Evolutionary conservation across 2,113 vertebrate species (phyloP), one percentile per base, ranked within the genome.

Genomic region (Cervus canadensis): DNA sequence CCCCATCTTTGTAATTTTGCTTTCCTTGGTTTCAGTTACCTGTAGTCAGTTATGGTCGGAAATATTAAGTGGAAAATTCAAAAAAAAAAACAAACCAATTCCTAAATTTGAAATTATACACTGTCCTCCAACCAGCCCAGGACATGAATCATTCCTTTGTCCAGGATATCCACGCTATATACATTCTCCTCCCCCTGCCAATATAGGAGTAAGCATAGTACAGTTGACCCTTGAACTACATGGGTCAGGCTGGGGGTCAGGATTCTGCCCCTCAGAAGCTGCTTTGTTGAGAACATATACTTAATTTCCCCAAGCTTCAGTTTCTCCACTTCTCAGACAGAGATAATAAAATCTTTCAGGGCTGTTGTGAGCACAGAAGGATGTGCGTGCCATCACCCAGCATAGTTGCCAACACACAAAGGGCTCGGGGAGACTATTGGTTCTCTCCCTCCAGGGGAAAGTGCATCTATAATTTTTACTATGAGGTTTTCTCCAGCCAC

Each of bases 401-500:
- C 14, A 13, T 28, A 21, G 59, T 23, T 40, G 36, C 25, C 91
- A 43, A 19, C 33, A n/a, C 28, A 12, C 25, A 48, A 74, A 36
- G 48, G 76, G 21, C 64, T 15, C 16, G 21, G 64, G 21, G 30
- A 57, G 28, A 84, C 4, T 57, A 5, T 17, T 60, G 54, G n/a
- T 85, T 83, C 28, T 74, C 36, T 81, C 17, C 52, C 64, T 87
- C 16, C 5, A 57, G 28, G 26, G 25, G 2, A 79, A 91, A 60
- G 67, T 84, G 36, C 43, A 15, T 23, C 33, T 67, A 1, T 14
- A 17, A 74, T 30, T 88, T 71, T 84, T 36, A 71, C 45, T 87
- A 10, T 85, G 26, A 91, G 78, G 54, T 94, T 86, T 91, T 79
- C 40, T 89, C 33, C 8, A 84, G 26, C 64, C 93, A 45, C 64